Evolutionary conservation across 2,113 vertebrate species (phyloP), one percentile per base, ranked within the genome.

Genomic region (Pterocles burchelli): DNA sequence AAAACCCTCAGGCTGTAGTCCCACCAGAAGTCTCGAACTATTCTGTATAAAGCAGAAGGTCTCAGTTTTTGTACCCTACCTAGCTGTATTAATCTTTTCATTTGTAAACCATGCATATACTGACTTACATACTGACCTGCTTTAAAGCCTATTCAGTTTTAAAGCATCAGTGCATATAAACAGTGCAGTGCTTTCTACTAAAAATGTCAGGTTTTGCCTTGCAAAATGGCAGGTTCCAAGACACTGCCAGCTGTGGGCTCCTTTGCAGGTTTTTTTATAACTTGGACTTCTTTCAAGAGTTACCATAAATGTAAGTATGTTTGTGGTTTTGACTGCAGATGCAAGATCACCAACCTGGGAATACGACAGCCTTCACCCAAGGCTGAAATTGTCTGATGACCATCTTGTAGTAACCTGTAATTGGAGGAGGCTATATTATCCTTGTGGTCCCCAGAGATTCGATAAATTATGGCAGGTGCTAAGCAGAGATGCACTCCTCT

Each of bases 391-490:
- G 33, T 97, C 97, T 1, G 88, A 92, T 1, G 97, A 98, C 57
- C 55, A 43, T 25, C 97, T 98, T 31, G 94, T 82, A 2, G 96
- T 98, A 16, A 96, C 95, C 79, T 92, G 88, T 45, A 96, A 57
- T 7, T 97, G 97, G 84, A 70, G 97, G 21, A 90, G 90, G 34
- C 36, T 92, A 38, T 92, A 98, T 51, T 98, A 98, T 4, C 83
- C 93, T 4, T 33, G 71, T 15, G 52, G 89, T 2, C 93, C 97
- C 16, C 80, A 89, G 58, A 96, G 97, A 48, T 98, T 98, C 13
- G 76, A 97, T 94, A 90, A 87, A n/a, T 91, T 98, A 52, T 96
- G 97, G 96, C 98, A 98, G 73, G 97, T 98, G 51, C 82, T 98
- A 93, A 94, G 96, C 59, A 97, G 97, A 43, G 98, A 98, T 6